A percentile compares a stretch with the other conserved stretches of the same genome.
These are phyloP conservation scores for Tridacna crocea DNA, from an alignment of 2,888 invertebrate species.

Conservation along the genomic window DNA sequence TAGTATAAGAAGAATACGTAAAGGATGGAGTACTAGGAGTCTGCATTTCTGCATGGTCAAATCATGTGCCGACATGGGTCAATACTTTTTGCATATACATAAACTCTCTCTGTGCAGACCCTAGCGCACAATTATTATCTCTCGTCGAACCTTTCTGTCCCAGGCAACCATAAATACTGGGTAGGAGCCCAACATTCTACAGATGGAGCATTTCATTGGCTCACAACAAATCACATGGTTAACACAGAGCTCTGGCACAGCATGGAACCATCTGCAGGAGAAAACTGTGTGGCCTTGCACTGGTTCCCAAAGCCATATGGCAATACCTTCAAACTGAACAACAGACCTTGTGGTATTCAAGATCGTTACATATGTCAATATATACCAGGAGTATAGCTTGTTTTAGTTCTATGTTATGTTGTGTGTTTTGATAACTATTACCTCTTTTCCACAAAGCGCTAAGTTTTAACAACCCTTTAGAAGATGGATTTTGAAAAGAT, in stretches of 20 bases:
- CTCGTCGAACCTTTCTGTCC: too few relatives aligned
- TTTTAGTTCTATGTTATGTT: not conserved
- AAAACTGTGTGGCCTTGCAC: slow-evolving; percentile 25
- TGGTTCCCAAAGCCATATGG: slow-evolving; percentile 14
- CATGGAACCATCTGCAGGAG: slow-evolving; percentile 15
- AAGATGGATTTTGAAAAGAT: too few relatives aligned
- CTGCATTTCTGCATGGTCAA: too few relatives aligned
- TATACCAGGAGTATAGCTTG: not conserved
- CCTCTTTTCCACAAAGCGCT: too few relatives aligned
- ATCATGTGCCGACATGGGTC: too few relatives aligned
- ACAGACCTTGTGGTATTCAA: not conserved
- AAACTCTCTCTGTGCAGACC: too few relatives aligned
- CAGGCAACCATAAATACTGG: slow-evolving; percentile 24
- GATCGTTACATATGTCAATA: slow-evolving; percentile 25
- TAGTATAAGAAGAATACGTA: too few relatives aligned
- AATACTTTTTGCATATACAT: too few relatives aligned
- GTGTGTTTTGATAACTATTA: too few relatives aligned
- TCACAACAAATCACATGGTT: slow-evolving; percentile 14
- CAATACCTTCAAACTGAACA: slow-evolving; percentile 2
- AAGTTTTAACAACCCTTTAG: too few relatives aligned
- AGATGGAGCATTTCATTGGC: slow-evolving; percentile 9
- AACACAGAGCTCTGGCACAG: slow-evolving; percentile 13
- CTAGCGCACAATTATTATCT: too few relatives aligned
- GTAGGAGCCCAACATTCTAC: slow-evolving; percentile 7
- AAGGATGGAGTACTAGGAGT: too few relatives aligned